Percentiles rank a stretch among this genome's conserved stretches.
Evolutionary conservation across 1,140 invertebrate genomes (phyloP).

Genomic region (Pogonognathellus flavescens): DNA sequence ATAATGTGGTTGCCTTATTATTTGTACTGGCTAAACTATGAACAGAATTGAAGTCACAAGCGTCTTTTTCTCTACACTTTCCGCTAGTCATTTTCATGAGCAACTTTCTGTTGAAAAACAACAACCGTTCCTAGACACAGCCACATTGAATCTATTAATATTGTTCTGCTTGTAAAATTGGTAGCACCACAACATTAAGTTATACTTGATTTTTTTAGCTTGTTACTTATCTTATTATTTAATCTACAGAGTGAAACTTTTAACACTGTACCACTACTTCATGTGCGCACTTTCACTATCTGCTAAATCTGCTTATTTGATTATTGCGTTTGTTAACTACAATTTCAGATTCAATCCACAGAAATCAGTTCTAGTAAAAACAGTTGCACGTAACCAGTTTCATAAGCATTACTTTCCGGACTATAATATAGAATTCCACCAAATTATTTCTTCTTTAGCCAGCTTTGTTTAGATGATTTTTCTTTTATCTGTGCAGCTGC

Average conservation of each 20-base stretch:
- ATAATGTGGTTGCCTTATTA: neutral
- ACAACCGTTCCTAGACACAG: neutral
- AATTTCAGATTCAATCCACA: too few relatives aligned
- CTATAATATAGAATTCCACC: too few relatives aligned
- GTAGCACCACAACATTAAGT: neutral
- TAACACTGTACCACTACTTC: neutral
- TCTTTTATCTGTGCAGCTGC: too few relatives aligned
- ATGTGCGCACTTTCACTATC: neutral
- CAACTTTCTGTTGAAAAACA: neutral
- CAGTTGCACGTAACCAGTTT: too few relatives aligned
- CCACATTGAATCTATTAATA: constrained; percentile 3
- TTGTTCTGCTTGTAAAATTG: neutral
- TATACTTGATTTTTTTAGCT: neutral
- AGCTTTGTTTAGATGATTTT: too few relatives aligned
- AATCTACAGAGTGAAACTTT: neutral
- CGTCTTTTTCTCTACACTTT: neutral
- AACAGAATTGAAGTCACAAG: neutral
- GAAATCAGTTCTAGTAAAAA: too few relatives aligned
- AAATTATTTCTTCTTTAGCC: too few relatives aligned
- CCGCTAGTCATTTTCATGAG: constrained; percentile 30
- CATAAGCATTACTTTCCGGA: too few relatives aligned
- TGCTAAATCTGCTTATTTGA: too few relatives aligned
- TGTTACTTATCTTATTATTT: neutral
- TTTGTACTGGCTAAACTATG: neutral
- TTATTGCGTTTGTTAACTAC: too few relatives aligned